A percentile compares a stretch with the other conserved stretches of the same genome.
Conservation (phyloP, 2,888 invertebrate species). For the Iselma pallidipennis region DNA sequence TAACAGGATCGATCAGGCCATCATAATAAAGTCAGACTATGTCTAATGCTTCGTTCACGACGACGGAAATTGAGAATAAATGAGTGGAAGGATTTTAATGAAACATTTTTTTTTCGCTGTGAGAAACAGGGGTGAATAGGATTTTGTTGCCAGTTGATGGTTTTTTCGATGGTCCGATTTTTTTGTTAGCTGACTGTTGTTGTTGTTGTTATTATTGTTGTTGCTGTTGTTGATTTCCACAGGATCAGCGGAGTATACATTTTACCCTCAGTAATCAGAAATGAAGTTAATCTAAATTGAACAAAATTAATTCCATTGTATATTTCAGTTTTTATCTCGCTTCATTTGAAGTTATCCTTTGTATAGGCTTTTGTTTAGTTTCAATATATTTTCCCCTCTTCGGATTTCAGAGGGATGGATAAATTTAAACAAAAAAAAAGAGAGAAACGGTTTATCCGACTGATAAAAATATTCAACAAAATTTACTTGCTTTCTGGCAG, state of each 20-base stretch:
- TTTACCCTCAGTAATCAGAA: slow-evolving; percentile 50
- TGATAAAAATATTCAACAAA: background rate
- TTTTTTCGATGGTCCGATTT: background rate
- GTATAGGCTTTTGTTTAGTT: slow-evolving; percentile 28
- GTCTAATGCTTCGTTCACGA: slow-evolving; percentile 25
- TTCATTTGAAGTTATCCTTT: slow-evolving; percentile 29
- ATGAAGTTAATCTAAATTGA: slow-evolving; percentile 57
- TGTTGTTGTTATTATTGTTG: slow-evolving; percentile 38
- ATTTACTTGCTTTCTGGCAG: too few relatives aligned
- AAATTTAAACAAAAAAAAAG: background rate
- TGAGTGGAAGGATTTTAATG: slow-evolving; percentile 57
- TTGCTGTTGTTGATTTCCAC: background rate
- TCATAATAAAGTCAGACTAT: slow-evolving; percentile 31
- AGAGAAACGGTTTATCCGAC: too few relatives aligned
- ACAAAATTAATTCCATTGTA: slow-evolving; percentile 57
- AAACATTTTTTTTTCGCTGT: slow-evolving; percentile 44
- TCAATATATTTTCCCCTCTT: slow-evolving; percentile 23
- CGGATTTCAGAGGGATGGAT: background rate
- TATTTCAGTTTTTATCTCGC: slow-evolving; percentile 38
- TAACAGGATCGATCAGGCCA: slow-evolving; percentile 31
- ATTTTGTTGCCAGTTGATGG: background rate
- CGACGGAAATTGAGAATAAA: slow-evolving; percentile 48
- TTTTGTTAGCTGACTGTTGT: background rate
- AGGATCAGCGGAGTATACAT: slow-evolving; percentile 35
- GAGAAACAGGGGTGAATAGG: slow-evolving; percentile 29